phyloP scores from a whole-genome alignment of 2,797 vertebrate genomes.

The Pipistrellus nathusii region DNA sequence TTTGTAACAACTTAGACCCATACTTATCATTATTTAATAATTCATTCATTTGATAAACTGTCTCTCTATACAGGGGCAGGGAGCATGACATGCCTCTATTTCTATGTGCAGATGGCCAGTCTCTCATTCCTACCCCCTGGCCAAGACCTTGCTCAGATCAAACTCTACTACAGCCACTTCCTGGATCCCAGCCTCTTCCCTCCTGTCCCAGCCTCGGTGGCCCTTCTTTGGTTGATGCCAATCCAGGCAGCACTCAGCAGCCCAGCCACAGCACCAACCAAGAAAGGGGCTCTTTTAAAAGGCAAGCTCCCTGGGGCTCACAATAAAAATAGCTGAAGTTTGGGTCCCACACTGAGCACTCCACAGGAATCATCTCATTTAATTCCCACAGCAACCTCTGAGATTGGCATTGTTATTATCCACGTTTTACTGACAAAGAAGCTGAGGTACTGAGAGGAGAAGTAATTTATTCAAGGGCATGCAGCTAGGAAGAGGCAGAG shows the following conservation, averaged over 20 bases:
- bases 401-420: background rate
- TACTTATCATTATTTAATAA: background rate
- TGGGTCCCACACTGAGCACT: background rate
- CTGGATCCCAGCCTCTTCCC: background rate
- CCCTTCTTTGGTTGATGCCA: background rate
- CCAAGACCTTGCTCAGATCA: background rate
- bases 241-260: background rate
- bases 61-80: background rate
- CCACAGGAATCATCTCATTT: conserved; percentile 41
- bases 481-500: background rate
- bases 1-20: background rate
- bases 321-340: background rate
- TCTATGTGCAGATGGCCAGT: background rate
- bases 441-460: background rate
- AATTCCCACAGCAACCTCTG: background rate
- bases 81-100: background rate
- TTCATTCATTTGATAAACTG: background rate
- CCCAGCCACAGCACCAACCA: background rate
- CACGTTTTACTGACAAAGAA: conserved; percentile 8
- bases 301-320: background rate
- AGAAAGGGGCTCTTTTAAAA: conserved; percentile 29
- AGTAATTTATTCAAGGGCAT: conserved; percentile 1
- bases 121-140: background rate
- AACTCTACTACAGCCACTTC: background rate
- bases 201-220: background rate